Evolutionary conservation across 2,888 invertebrate species (phyloP).

Genomic region (Latrodectus elegans): DNA sequence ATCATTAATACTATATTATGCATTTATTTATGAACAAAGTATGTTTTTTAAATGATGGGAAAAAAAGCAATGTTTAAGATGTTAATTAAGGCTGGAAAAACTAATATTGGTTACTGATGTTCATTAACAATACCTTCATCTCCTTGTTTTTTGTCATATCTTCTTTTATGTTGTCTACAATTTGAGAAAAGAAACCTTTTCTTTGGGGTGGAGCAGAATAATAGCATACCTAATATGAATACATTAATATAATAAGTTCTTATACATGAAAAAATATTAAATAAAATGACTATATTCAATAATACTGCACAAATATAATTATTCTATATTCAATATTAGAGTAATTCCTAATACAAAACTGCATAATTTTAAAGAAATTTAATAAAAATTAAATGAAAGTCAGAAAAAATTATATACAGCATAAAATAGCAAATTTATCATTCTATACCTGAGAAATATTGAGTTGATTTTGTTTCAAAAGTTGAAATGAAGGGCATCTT

Average conservation of each 20-base stretch:
- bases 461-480: not conserved
- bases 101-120: not conserved
- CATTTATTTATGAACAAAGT: no score
- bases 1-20: no score
- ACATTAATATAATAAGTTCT: not conserved
- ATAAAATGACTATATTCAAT: not conserved
- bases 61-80: no score
- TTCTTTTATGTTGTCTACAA: conserved; percentile 92
- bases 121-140: conserved; percentile 82
- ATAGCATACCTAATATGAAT: conserved; percentile 24
- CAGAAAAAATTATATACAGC: not conserved
- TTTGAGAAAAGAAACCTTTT: conserved; percentile 84
- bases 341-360: not conserved
- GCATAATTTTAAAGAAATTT: not conserved
- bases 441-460: not conserved
- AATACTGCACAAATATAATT: not conserved
- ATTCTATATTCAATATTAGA: not conserved
- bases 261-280: not conserved
- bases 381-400: not conserved
- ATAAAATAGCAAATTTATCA: not conserved
- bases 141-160: conserved; percentile 98
- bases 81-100: no score
- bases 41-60: no score
- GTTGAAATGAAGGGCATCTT: not conserved
- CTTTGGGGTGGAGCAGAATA: conserved; percentile 52